These are phyloP conservation scores for Tetropium fuscum DNA, from an alignment of 2,888 invertebrate genomes.

Conservation along the genomic window DNA sequence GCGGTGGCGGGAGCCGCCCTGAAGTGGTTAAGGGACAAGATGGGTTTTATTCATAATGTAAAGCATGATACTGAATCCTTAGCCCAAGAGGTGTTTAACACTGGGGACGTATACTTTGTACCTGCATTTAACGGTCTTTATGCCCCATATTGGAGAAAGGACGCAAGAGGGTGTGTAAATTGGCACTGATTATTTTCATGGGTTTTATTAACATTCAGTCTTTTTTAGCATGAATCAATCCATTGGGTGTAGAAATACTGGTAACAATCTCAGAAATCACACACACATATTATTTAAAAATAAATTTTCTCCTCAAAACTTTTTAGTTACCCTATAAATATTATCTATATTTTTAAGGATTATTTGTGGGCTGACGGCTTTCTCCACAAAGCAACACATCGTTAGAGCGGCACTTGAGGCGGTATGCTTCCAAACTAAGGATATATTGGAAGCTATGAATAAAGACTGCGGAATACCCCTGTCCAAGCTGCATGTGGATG, in stretches of 20 bases:
- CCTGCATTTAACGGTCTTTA: constrained; percentile 97
- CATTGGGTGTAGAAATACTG: no score
- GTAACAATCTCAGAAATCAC: no score
- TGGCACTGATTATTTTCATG: constrained; percentile 41
- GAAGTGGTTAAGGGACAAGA: constrained; percentile 93
- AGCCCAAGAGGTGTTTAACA: constrained; percentile 78
- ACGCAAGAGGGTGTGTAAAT: constrained; percentile 86
- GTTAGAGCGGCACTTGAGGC: constrained; percentile 95
- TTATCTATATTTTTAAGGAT: constrained; percentile 71
- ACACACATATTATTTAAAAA: no score
- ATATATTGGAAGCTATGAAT: constrained; percentile 94
- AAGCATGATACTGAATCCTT: constrained; percentile 74
- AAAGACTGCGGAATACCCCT: constrained; percentile 91
- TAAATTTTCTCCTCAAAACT: no score
- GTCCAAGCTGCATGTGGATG: constrained; percentile 90
- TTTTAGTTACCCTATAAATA: no score
- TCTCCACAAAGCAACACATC: constrained; percentile 93
- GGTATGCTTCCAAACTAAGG: constrained; percentile 95
- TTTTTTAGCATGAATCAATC: no score
- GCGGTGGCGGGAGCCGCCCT: constrained; percentile 93
- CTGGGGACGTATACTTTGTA: constrained; percentile 97
- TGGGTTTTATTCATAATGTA: constrained; percentile 84
- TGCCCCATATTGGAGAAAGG: constrained; percentile 98
- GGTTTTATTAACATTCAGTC: constrained; percentile 20
- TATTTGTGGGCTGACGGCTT: constrained; percentile 94